A percentile compares a stretch with the other conserved stretches of the same genome.
phyloP scores from a whole-genome alignment of 2,797 vertebrate species.

The Paguma larvata region DNA sequence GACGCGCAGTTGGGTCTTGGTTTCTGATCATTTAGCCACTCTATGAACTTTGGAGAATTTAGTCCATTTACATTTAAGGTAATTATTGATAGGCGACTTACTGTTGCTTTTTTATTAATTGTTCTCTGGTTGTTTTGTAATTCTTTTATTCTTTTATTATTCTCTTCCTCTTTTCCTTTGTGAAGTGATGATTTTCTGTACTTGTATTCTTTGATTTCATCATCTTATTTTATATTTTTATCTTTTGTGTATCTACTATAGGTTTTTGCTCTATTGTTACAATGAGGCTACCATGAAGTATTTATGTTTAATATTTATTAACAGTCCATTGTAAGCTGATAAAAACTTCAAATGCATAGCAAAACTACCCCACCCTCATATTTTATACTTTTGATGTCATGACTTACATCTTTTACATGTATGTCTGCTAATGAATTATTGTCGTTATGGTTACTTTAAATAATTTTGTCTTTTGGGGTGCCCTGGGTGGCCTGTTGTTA shows the following conservation, averaged over 20 bases:
- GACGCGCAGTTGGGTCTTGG: not conserved
- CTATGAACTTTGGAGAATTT: not conserved
- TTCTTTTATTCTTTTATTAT: not conserved
- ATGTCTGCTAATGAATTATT: not conserved
- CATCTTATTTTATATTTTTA: not conserved
- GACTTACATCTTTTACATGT: not conserved
- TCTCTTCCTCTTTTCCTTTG: not conserved
- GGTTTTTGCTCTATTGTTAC: not conserved
- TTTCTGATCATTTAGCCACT: not conserved
- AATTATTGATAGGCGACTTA: not conserved
- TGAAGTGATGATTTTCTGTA: not conserved
- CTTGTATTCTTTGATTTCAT: not conserved
- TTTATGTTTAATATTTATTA: not conserved
- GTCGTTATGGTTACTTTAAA: not conserved
- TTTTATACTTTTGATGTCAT: not conserved
- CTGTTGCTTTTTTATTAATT: not conserved
- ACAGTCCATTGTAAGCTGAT: not conserved
- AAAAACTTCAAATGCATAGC: not conserved
- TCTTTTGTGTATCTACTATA: not conserved
- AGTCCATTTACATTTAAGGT: not conserved
- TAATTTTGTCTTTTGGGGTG: too few species aligned
- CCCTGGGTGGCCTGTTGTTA: too few species aligned
- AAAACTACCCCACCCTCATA: not conserved
- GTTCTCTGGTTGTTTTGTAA: not conserved
- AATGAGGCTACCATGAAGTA: not conserved